Base-by-base conservation (phyloP, 2,113 vertebrate species). In the Cebus imitator region DNA sequence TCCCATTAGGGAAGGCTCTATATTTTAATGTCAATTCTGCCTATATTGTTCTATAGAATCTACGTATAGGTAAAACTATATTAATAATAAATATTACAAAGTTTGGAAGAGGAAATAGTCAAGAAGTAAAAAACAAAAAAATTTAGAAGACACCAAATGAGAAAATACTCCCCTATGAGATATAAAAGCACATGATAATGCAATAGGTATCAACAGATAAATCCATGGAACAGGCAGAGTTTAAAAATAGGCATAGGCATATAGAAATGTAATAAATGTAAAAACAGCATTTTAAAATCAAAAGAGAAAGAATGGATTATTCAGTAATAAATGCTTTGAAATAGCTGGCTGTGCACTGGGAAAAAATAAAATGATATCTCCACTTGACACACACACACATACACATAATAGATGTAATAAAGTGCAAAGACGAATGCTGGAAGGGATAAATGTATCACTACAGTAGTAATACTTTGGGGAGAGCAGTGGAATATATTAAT, bases 271-370 rank as follows among this genome's bases (percentile, higher is more conserved):
- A 82, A 88, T 78, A 85, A 87, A 88, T 25, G 5, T 40, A 88
- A 96, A 89, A 70, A 52, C 6, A 21, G 73, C 40, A 95, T 79
- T 96, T 96, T 82, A 93, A 76, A 64, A 66, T 81, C 52, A 89
- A 35, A 9, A 85, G 27, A 43, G 52, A 43, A 89, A 93, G 18
- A 87, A 76, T 58, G 52, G 20, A 73, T 37, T 57, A 85, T 52
- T 72, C 23, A 37, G 23, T 45, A 86, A 61, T 52, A 91, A 94
- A 84, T 76, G 78, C 40, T 78, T 45, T 58, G 73, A 52, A 82
- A 73, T 45, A 89, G 88, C 6, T 85, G 70, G n/a, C n/a, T 61
- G 50, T 91, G 20, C 27, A 86, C 14, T 95, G 23, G 50, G 27
- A 93, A 88, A 86, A 93, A 76, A 90, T 73, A 92, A 90, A 97